phyloP scores from a whole-genome alignment of 2,113 vertebrate genomes.

The Pseudorasbora parva region DNA sequence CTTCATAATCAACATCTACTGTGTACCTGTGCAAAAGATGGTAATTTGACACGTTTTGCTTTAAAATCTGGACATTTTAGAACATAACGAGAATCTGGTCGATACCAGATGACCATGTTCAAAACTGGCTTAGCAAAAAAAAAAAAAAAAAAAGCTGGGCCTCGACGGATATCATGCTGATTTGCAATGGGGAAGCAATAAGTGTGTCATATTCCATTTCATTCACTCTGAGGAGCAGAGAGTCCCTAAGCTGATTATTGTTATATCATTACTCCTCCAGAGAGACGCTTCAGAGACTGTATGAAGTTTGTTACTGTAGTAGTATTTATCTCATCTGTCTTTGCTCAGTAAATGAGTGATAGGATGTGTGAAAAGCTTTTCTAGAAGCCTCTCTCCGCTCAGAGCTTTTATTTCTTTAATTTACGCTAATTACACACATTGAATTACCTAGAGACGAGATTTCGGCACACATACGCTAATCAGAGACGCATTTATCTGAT shows the following conservation, averaged over 20 bases:
- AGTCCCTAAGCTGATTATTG: constrained; percentile 44
- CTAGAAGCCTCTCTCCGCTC: background rate
- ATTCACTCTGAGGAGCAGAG: constrained; percentile 33
- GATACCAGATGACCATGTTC: background rate
- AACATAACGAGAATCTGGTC: background rate
- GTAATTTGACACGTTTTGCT: background rate
- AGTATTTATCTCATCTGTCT: constrained; percentile 32
- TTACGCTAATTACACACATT: background rate
- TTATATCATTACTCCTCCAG: constrained; percentile 19
- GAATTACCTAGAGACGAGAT: background rate
- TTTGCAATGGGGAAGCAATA: constrained; percentile 41
- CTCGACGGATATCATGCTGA: constrained; percentile 11
- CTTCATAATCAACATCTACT: background rate
- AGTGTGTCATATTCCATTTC: constrained; percentile 38
- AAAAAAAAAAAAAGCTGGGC: background rate
- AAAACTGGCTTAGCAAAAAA: background rate
- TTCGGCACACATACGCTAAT: background rate
- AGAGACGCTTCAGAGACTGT: constrained; percentile 4
- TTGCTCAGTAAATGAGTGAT: constrained; percentile 6
- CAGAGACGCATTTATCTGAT: background rate
- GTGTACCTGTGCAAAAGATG: background rate
- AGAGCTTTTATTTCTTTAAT: background rate
- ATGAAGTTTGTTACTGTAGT: background rate
- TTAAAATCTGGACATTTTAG: background rate
- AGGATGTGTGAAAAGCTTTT: constrained; percentile 1